Evolutionary conservation across 2,113 vertebrate species (phyloP), one percentile per base, ranked within the genome.

Genomic region (Pleuronectes platessa): DNA sequence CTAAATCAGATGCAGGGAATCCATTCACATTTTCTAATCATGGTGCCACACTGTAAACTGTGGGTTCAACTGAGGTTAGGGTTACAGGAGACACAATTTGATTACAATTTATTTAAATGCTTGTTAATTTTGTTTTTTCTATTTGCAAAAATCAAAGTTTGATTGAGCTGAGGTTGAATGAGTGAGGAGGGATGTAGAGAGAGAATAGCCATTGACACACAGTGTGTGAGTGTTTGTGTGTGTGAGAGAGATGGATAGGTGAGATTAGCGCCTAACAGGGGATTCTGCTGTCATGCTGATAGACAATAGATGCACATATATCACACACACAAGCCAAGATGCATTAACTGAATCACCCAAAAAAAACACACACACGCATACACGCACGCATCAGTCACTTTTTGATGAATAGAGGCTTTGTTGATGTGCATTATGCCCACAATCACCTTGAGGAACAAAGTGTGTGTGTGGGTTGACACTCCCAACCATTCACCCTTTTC

Each of bases 361-460:
- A 69, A 12, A 65, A 20, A 5, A 1, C 5, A 13, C 1, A 27
- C 9, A 26, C 11, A 45, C 24, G 8, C 51, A 65, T 15, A 67
- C 55, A 42, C 40, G 1, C 40, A 42, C 40, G 3, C 12, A 42
- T 61, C 45, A 67, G 54, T 77, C 76, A 62, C 20, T 51, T 21
- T 54, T 54, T 26, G 35, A 40, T 66, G 68, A 40, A 24, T 9
- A 7, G 31, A 26, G n/a, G 7, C 2, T 71, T 78, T 63, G 27
- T 71, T 27, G 54, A 35, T 42, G 40, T 13, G 40, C 40, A 64
- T 78, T 68, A 87, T 81, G 40, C 61, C 42, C 59, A 53, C 58
- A 76, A 61, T 76, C 67, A 61, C 40, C 40, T 42, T 42, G 40
- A 42, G 40, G 11, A 42, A 42, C 40, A 12, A 42, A 13, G 66